Percentiles rank a stretch among this genome's conserved stretches.
Conservation (phyloP, 2,888 invertebrate genomes). For the Choreutis nemorana region DNA sequence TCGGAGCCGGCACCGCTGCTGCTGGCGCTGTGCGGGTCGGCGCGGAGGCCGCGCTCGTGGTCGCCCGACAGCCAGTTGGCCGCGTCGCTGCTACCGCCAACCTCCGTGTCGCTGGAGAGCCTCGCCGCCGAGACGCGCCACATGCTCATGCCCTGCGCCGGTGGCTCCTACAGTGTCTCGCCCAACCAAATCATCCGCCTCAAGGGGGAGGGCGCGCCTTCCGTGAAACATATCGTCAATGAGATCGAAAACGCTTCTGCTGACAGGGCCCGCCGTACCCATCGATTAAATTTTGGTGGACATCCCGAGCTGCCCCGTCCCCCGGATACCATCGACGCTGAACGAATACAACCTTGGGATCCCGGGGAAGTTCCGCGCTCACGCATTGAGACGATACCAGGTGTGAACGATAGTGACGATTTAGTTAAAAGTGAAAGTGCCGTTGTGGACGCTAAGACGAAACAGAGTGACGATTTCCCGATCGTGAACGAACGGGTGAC, state of each 20-base stretch:
- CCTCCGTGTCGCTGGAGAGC: conserved; percentile 75
- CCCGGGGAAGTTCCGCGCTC: conserved; percentile 63
- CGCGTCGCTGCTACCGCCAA: conserved; percentile 66
- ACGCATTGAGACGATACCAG: conserved; percentile 28
- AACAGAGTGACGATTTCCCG: conserved; percentile 72
- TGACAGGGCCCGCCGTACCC: conserved; percentile 25
- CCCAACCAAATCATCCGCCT: conserved; percentile 89
- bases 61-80: conserved; percentile 73
- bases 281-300: conserved; percentile 26
- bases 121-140: conserved; percentile 74
- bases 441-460: conserved; percentile 49
- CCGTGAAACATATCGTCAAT: conserved; percentile 75
- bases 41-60: conserved; percentile 74
- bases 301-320: conserved; percentile 21
- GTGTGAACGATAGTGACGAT: conserved; percentile 39
- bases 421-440: conserved; percentile 63
- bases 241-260: conserved; percentile 71
- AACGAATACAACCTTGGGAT: conserved; percentile 73
- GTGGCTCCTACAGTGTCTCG: conserved; percentile 89
- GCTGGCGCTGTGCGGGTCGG: conserved; percentile 58
- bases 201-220: conserved; percentile 69
- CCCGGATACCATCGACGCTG: conserved; percentile 31
- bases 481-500: too few species aligned
- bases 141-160: conserved; percentile 84
- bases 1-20: conserved; percentile 70